Evolutionary conservation across 2,888 invertebrate genomes (phyloP), one percentile per base, ranked within the genome.

Genomic region (Parnassius apollo): DNA sequence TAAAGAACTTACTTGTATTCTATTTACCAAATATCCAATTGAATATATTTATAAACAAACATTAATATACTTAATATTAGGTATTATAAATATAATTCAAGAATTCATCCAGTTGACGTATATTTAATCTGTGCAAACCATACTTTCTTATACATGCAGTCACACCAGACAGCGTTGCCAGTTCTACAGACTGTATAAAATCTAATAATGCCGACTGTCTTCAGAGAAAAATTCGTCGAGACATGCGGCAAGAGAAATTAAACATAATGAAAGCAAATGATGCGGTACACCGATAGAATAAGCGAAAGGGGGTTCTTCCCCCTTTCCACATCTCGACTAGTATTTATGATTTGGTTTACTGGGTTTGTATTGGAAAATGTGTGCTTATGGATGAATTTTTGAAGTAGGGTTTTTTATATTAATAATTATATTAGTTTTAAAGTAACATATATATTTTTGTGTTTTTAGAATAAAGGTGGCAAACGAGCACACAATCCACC

Each of bases 251-350:
- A 70, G 73, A 76, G 75, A 74, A 84, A 86, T 88, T 86, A 86
- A 75, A 78, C 70, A 70, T 83, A 85, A 87, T 83, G 75, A 77
- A 79, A 82, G 78, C 77, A 85, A 86, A 83, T 86, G 81, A 83
- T 71, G 80, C 75, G 77, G 71, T 71, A 69, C 67, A 67, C 66
- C 62, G 72, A 74, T 75, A 65, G 70, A 58, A 58, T 58, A 62
- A 58, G 12, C 44, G 18, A 4, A 18, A 71, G 50, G 54, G 52
- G 57, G 25, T 58, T 42, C 58, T 25, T 48, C 64, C 52, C 54
- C 51, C 48, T 45, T 54, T 49, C 25, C 9, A 53, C 48, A 57
- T 62, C 57, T 53, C 49, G 52, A 25, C 57, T 55, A 50, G 7
- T 48, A 42, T 54, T 59, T 51, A 13, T 57, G 48, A 62, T 57